These are phyloP conservation scores for Diachasma alloeum DNA, from an alignment of 1,140 invertebrate genomes.

Conservation along the genomic window DNA sequence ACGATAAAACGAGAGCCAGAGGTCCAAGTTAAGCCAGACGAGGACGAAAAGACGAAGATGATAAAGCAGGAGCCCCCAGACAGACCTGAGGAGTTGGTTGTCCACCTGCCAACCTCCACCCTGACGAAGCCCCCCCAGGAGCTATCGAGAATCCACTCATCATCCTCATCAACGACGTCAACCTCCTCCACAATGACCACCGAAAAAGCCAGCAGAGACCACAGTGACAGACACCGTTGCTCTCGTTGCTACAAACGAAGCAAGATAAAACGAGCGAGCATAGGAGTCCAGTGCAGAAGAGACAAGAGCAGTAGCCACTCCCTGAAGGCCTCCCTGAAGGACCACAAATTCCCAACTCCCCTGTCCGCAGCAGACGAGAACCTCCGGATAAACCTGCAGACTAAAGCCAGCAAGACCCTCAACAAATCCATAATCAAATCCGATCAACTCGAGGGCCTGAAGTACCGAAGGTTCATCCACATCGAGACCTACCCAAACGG, in stretches of 20 bases:
- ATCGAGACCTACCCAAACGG: constrained; percentile 95
- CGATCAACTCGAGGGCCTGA: constrained; percentile 68
- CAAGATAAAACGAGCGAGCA: constrained; percentile 69
- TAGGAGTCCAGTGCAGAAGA: constrained; percentile 71
- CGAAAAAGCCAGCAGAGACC: constrained; percentile 50
- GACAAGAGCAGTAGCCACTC: constrained; percentile 48
- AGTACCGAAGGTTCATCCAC: constrained; percentile 80
- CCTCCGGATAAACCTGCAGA: constrained; percentile 58
- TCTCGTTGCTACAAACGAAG: constrained; percentile 70
- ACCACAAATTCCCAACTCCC: constrained; percentile 38
- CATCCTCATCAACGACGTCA: constrained; percentile 16
- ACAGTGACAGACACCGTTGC: constrained; percentile 63
- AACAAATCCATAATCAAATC: constrained; percentile 54
- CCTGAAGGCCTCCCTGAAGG: constrained; percentile 50
- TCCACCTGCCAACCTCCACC: neutral
- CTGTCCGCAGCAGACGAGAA: constrained; percentile 44
- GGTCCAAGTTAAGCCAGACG: constrained; percentile 18
- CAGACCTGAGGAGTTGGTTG: neutral
- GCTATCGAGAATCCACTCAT: neutral
- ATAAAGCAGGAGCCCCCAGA: constrained; percentile 40
- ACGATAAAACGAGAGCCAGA: neutral
- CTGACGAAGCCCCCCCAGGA: neutral
- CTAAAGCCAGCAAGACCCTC: constrained; percentile 58
- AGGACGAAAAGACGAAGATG: neutral
- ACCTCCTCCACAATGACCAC: neutral